A percentile compares a stretch with the other conserved stretches of the same genome.
Evolutionary conservation across 2,113 vertebrate species (phyloP).

Genomic region (Solea senegalensis): DNA sequence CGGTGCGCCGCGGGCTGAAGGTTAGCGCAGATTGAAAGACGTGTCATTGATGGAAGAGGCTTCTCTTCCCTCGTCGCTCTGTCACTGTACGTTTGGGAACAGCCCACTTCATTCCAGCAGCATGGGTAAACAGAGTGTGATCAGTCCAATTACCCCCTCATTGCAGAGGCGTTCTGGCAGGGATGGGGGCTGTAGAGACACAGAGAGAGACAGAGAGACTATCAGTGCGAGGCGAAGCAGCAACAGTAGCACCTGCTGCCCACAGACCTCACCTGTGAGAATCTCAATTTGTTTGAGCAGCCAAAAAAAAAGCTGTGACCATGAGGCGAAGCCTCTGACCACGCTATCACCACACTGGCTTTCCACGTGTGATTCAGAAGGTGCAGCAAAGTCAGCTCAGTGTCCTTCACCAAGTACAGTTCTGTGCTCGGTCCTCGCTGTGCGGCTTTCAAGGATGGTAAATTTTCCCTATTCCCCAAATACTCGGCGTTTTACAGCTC

Average conservation of each 20-base stretch:
- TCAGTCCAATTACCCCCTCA: constrained; percentile 80
- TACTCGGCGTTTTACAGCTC: constrained; percentile 32
- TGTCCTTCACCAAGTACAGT: constrained; percentile 1
- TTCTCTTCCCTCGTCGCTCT: constrained; percentile 50
- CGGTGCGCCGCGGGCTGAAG: constrained; percentile 46
- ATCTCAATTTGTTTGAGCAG: constrained; percentile 76
- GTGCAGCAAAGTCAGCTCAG: constrained; percentile 47
- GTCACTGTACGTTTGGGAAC: constrained; percentile 69
- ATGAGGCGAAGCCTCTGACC: constrained; percentile 52
- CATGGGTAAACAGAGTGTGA: constrained; percentile 78
- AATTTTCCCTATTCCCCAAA: constrained; percentile 8
- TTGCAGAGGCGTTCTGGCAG: constrained; percentile 66
- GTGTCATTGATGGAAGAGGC: constrained; percentile 65
- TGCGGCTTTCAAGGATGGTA: constrained; percentile 34
- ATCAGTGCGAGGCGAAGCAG: constrained; percentile 49
- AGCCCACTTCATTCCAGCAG: constrained; percentile 76
- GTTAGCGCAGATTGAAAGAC: constrained; percentile 72
- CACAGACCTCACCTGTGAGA: constrained; percentile 63
- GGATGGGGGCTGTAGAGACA: constrained; percentile 56
- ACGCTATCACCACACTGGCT: constrained; percentile 15
- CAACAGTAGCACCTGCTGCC: constrained; percentile 76
- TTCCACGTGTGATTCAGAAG: constrained; percentile 41
- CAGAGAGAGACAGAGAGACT: constrained; percentile 53
- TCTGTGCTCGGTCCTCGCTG: constrained; percentile 28
- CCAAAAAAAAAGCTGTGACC: constrained; percentile 43